phyloP scores from a whole-genome alignment of 2,797 vertebrate species.

The Carduelis carduelis region DNA sequence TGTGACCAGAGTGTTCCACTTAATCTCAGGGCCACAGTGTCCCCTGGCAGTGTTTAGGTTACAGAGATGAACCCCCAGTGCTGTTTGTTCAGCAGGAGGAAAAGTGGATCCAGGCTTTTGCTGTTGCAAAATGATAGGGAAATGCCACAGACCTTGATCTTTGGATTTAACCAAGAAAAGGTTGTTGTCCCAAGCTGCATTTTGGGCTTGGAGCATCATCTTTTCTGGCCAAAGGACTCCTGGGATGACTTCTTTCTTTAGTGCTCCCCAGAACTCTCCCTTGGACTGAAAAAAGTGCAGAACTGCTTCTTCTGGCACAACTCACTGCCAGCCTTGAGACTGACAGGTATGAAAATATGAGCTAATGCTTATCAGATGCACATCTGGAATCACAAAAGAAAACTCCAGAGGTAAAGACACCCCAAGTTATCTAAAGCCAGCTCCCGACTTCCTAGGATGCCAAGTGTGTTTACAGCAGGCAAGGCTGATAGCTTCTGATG shows the following conservation, averaged over 20 bases:
- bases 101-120: neutral
- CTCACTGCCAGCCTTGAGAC: neutral
- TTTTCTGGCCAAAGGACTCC: neutral
- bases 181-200: neutral
- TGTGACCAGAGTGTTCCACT: neutral
- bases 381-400: neutral
- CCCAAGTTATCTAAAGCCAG: neutral
- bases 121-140: neutral
- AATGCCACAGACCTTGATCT: neutral
- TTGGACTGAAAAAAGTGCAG: neutral
- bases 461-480: neutral
- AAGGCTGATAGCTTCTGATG: neutral
- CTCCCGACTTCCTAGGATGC: neutral
- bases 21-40: neutral
- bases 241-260: neutral
- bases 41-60: neutral
- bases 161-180: neutral
- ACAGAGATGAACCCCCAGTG: neutral
- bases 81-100: neutral
- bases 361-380: neutral
- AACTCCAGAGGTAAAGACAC: neutral
- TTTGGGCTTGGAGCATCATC: neutral
- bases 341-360: neutral
- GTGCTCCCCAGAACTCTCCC: neutral
- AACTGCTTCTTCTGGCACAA: neutral